Evolutionary conservation across 2,113 vertebrate species (phyloP).

Genomic region (Ochotona curzoniae): DNA sequence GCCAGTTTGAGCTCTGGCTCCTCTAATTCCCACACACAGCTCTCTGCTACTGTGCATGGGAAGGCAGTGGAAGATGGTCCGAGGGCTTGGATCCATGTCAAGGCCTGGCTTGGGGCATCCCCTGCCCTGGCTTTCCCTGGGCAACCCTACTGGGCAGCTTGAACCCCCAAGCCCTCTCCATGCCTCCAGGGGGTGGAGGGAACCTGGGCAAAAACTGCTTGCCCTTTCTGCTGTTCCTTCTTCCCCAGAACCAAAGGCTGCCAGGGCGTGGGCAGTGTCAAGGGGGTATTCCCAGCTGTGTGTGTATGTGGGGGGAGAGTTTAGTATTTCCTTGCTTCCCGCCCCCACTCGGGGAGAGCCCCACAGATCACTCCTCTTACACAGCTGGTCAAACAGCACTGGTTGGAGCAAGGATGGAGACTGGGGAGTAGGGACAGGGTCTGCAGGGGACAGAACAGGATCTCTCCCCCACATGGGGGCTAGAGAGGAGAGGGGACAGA

Average conservation of each 20-base stretch:
- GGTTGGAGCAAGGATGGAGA: neutral
- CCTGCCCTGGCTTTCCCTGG: too few relatives aligned
- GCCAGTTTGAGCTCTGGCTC: too few relatives aligned
- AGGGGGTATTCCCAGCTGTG: too few relatives aligned
- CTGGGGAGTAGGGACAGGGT: accelerated
- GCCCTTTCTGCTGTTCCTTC: neutral
- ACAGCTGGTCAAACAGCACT: neutral
- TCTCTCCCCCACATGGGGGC: neutral
- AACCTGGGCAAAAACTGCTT: neutral
- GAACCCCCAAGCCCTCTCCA: too few relatives aligned
- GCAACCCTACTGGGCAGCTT: neutral
- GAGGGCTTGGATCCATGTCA: too few relatives aligned
- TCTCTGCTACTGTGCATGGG: too few relatives aligned
- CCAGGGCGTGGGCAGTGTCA: too few relatives aligned
- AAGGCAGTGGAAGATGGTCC: too few relatives aligned
- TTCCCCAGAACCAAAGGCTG: neutral
- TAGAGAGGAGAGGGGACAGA: neutral
- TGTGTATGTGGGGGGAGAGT: too few relatives aligned
- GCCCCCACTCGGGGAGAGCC: neutral
- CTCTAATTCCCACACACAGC: too few relatives aligned
- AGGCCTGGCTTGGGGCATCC: too few relatives aligned
- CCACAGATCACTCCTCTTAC: neutral
- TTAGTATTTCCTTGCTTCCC: too few relatives aligned
- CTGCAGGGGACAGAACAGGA: neutral
- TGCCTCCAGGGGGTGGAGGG: neutral